Conservation (phyloP, 2,888 invertebrate genomes). For the Biston betularia region DNA sequence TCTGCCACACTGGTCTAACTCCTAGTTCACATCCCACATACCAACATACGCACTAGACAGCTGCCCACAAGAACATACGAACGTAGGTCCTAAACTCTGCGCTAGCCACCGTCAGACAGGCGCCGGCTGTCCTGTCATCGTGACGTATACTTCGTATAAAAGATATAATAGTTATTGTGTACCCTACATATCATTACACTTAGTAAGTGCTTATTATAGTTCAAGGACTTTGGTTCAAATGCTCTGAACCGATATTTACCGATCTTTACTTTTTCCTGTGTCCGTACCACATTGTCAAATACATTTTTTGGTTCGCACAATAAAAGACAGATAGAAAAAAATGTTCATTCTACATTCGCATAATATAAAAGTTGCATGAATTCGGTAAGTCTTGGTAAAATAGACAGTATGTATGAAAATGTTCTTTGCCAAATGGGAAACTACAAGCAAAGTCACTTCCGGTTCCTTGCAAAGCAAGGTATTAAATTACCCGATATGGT, state of each 20-base stretch:
- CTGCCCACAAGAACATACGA: too few species aligned
- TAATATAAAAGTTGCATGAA: too few species aligned
- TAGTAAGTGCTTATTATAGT: constrained; percentile 16
- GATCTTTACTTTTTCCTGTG: not conserved
- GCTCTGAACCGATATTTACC: constrained; percentile 5
- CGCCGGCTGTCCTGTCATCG: constrained; percentile 53
- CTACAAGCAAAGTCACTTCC: too few species aligned
- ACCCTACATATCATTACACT: constrained; percentile 45
- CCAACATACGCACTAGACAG: constrained; percentile 6
- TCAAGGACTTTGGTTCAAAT: not conserved
- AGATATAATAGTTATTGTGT: constrained; percentile 40
- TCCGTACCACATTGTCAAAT: not conserved
- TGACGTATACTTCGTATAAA: constrained; percentile 55
- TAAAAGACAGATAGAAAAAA: too few species aligned
- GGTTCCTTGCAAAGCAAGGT: too few species aligned
- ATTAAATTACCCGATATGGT: too few species aligned
- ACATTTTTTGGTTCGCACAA: too few species aligned
- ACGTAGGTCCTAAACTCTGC: constrained; percentile 45
- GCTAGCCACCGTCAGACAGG: constrained; percentile 47
- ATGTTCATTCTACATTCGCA: too few species aligned
- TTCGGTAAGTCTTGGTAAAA: too few species aligned
- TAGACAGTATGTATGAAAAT: too few species aligned
- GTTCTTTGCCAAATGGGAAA: too few species aligned
- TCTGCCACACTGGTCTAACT: not conserved
- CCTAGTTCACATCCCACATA: not conserved